These are phyloP conservation scores for Tor tambroides DNA, from an alignment of 2,113 vertebrate species.

Conservation along the genomic window DNA sequence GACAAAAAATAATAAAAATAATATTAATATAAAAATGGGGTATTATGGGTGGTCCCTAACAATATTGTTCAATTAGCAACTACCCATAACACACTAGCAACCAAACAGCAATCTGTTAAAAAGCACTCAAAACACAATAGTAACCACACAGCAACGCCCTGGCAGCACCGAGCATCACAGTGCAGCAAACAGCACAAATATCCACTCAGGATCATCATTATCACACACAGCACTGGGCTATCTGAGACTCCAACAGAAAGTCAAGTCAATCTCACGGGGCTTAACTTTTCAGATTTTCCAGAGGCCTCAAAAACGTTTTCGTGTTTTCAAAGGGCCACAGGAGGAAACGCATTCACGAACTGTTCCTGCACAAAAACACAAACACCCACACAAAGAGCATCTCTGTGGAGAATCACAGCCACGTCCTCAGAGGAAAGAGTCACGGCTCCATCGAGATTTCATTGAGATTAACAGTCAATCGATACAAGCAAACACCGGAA, in stretches of 20 bases:
- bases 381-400: neutral
- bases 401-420: neutral
- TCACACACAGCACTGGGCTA: neutral
- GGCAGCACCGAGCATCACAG: no score
- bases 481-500: neutral
- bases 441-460: constrained; percentile 21
- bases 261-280: neutral
- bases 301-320: neutral
- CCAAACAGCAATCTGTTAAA: no score
- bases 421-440: neutral
- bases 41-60: no score
- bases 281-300: neutral
- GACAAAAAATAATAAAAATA: no score
- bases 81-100: no score
- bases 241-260: neutral
- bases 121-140: no score
- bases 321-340: neutral
- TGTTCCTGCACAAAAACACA: neutral
- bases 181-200: no score
- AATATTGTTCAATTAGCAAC: neutral
- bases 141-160: no score
- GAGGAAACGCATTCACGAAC: neutral
- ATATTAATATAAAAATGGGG: neutral
- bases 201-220: neutral
- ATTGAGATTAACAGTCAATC: constrained; percentile 29